Conservation (phyloP, 2,888 invertebrate species). For the Epicampocera succincta region DNA sequence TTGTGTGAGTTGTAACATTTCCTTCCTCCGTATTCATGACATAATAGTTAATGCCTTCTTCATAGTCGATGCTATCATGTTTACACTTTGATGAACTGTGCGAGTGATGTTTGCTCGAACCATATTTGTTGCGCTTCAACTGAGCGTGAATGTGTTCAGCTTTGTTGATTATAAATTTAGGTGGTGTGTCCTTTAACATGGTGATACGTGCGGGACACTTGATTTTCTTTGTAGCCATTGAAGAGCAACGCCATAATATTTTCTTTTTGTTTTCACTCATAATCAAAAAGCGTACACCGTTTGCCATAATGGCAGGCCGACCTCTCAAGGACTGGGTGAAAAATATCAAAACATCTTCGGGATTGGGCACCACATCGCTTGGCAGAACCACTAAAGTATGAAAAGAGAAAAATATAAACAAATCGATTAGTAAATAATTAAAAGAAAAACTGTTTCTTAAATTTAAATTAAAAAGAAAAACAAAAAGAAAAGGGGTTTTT, state of each 20-base stretch:
- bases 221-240: slow-evolving; percentile 81
- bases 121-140: slow-evolving; percentile 81
- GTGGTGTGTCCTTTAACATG: slow-evolving; percentile 81
- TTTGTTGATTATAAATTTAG: slow-evolving; percentile 81
- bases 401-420: slow-evolving; percentile 54
- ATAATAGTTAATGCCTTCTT: slow-evolving; percentile 73
- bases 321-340: slow-evolving; percentile 81
- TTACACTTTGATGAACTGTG: slow-evolving; percentile 39
- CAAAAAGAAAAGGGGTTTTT: neutral
- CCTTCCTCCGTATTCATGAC: slow-evolving; percentile 66
- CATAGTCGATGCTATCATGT: slow-evolving; percentile 63
- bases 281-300: slow-evolving; percentile 81
- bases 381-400: slow-evolving; percentile 77
- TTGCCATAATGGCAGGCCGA: slow-evolving; percentile 81
- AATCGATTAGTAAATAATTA: slow-evolving; percentile 58
- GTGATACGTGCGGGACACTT: slow-evolving; percentile 82
- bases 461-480: slow-evolving; percentile 30
- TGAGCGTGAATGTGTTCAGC: slow-evolving; percentile 81
- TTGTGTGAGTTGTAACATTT: slow-evolving; percentile 12
- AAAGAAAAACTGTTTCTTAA: neutral
- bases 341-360: slow-evolving; percentile 79
- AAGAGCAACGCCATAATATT: slow-evolving; percentile 81
- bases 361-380: slow-evolving; percentile 79
- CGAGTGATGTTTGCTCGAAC: slow-evolving; percentile 75
- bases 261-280: slow-evolving; percentile 82